These are phyloP conservation scores for Axea sp. DNA, from an alignment of 2,888 invertebrate genomes.

Conservation along the genomic window DNA sequence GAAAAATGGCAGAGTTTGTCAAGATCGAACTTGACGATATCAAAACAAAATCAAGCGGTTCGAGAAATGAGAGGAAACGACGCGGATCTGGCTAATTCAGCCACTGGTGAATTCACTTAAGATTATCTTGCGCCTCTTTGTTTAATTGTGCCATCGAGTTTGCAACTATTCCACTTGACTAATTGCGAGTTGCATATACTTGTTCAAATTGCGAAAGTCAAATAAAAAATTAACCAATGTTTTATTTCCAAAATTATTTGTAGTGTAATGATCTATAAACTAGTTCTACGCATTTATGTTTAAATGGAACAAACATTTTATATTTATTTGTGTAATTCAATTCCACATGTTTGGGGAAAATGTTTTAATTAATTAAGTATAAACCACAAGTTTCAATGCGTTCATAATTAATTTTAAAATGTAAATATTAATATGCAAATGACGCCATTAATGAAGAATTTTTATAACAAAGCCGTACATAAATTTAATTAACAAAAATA, in stretches of 20 bases:
- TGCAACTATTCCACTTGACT: conserved; percentile 25
- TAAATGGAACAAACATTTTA: no score
- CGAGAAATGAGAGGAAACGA: conserved; percentile 5
- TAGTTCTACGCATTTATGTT: no score
- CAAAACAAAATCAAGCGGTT: conserved; percentile 21
- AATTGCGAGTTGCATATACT: conserved; percentile 28
- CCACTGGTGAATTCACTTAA: conserved; percentile 35
- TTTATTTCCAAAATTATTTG: background rate
- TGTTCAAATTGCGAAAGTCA: background rate
- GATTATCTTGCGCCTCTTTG: conserved; percentile 48
- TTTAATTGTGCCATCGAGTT: conserved; percentile 42
- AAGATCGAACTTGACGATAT: conserved; percentile 17
- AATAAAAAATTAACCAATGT: background rate
- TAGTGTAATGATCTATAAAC: background rate
- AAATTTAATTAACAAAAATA: no score
- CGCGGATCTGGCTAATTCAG: conserved; percentile 18
- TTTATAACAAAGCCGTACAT: no score
- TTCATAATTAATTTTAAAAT: no score
- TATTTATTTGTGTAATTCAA: no score
- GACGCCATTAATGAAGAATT: no score
- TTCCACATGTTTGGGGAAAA: no score
- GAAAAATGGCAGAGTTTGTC: conserved; percentile 13
- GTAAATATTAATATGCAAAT: no score
- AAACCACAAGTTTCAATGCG: no score
- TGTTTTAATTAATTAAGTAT: no score